Percentiles rank a stretch among this genome's conserved stretches.
Conservation (phyloP, 2,797 vertebrate genomes). For the Gallinago stenura region DNA sequence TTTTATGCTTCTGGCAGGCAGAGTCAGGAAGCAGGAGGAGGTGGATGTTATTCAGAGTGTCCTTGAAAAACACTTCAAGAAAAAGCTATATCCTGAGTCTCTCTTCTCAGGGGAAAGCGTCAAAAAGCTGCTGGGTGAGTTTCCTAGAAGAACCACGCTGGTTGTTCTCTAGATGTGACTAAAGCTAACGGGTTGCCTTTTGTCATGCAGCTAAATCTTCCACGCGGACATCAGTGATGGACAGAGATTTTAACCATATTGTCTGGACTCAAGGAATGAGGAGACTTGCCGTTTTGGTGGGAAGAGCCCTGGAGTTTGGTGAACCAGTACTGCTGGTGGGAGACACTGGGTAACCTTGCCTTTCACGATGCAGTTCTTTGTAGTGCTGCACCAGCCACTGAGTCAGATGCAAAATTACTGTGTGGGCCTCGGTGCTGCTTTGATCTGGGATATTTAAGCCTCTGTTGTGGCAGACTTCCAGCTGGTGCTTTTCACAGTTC, state of each 20-base stretch:
- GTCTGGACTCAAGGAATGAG: constrained; percentile 93
- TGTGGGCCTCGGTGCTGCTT: not conserved
- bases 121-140: constrained; percentile 89
- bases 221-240: constrained; percentile 76
- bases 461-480: not conserved
- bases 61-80: constrained; percentile 95
- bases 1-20: constrained; percentile 94
- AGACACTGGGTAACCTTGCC: constrained; percentile 91
- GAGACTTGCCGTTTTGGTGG: constrained; percentile 89
- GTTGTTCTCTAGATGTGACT: not conserved
- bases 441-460: not conserved
- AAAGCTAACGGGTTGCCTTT: constrained; percentile 24
- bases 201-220: constrained; percentile 73
- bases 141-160: not conserved
- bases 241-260: constrained; percentile 88
- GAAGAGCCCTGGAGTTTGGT: constrained; percentile 90
- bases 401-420: not conserved
- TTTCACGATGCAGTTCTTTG: not conserved
- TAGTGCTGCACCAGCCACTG: not conserved
- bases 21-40: constrained; percentile 94
- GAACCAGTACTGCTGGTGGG: constrained; percentile 95
- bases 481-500: not conserved
- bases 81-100: constrained; percentile 83
- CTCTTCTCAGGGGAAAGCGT: constrained; percentile 90
- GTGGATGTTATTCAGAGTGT: constrained; percentile 86